Conservation (phyloP, 1,140 invertebrate species). For the Aethina tumida region DNA sequence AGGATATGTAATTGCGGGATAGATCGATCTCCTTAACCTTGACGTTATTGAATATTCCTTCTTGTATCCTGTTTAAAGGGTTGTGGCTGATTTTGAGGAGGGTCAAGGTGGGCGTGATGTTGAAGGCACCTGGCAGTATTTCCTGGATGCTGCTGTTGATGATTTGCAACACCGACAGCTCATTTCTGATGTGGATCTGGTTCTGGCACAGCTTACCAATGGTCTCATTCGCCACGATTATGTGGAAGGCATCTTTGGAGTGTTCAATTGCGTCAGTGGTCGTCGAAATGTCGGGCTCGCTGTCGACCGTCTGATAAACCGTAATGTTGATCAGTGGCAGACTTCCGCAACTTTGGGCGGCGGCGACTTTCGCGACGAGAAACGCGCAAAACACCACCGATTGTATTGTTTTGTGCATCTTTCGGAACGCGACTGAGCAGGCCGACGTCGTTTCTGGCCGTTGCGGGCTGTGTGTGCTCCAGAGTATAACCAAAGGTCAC, state of each 20-base stretch:
- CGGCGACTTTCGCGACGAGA: background rate
- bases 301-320: slow-evolving; percentile 11
- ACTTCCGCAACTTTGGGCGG: slow-evolving; percentile 12
- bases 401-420: too few relatives aligned
- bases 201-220: slow-evolving; percentile 14
- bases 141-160: slow-evolving; percentile 12
- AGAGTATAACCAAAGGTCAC: too few relatives aligned
- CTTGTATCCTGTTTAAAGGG: slow-evolving; percentile 10
- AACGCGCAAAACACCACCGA: background rate
- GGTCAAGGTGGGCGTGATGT: slow-evolving; percentile 13
- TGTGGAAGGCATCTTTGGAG: slow-evolving; percentile 14
- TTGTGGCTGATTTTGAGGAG: slow-evolving; percentile 16
- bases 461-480: too few relatives aligned
- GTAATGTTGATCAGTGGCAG: slow-evolving; percentile 9
- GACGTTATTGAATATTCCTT: slow-evolving; percentile 16
- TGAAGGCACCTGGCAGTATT: slow-evolving; percentile 14
- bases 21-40: slow-evolving; percentile 17
- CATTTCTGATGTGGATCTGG: slow-evolving; percentile 12
- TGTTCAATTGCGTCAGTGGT: slow-evolving; percentile 5
- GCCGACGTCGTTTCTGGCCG: too few relatives aligned
- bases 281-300: slow-evolving; percentile 12
- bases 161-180: slow-evolving; percentile 15
- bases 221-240: slow-evolving; percentile 13
- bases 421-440: too few relatives aligned
- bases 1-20: slow-evolving; percentile 14